phyloP scores from a whole-genome alignment of 2,113 vertebrate species.

The Dryoscopus gambensis region DNA sequence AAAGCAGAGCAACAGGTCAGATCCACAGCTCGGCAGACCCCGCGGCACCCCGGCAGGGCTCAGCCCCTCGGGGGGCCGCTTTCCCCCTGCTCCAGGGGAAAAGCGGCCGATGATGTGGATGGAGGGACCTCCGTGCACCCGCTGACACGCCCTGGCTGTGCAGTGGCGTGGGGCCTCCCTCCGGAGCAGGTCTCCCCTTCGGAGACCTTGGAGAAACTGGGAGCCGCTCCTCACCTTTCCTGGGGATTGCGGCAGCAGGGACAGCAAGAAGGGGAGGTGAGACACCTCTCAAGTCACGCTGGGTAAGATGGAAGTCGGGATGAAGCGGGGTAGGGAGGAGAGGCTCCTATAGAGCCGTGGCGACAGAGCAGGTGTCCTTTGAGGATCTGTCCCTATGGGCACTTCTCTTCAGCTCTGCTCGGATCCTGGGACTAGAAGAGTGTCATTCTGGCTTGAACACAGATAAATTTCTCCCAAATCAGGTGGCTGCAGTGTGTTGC shows the following conservation, averaged over 20 bases:
- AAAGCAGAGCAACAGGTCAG: background rate
- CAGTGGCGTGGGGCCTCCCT: background rate
- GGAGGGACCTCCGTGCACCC: background rate
- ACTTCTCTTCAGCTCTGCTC: background rate
- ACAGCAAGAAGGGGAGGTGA: background rate
- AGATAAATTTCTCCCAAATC: background rate
- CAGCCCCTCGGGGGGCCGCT: background rate
- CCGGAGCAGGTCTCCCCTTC: rapidly evolving
- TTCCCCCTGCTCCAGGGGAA: too few species aligned
- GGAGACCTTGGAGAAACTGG: background rate
- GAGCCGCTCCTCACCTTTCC: background rate
- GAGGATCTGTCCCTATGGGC: background rate
- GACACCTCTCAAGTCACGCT: background rate
- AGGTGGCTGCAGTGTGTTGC: background rate
- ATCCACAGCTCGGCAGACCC: rapidly evolving
- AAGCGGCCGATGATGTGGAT: too few species aligned
- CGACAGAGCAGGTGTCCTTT: background rate
- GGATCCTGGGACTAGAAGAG: background rate
- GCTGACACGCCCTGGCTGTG: background rate
- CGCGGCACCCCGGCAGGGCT: background rate
- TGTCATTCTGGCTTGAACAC: background rate
- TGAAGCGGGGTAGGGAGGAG: background rate
- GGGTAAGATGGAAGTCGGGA: background rate
- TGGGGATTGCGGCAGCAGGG: background rate
- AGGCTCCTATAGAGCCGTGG: too few species aligned